Evolutionary conservation across 2,888 invertebrate species (phyloP).

Genomic region (Ceramica pisi): DNA sequence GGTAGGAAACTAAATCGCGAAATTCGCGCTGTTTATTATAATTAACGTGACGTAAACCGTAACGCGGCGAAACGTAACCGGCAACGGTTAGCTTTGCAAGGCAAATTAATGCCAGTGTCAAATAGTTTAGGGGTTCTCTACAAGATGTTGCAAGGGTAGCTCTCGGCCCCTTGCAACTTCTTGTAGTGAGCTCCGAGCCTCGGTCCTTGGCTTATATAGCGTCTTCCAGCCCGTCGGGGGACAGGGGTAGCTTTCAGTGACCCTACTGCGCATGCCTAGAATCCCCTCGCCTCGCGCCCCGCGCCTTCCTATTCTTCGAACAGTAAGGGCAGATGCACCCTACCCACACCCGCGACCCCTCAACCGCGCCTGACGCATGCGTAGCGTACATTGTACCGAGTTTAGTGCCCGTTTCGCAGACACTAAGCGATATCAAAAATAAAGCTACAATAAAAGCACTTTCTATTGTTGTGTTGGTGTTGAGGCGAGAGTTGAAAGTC

Average conservation of each 20-base stretch:
- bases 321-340: neutral
- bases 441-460: neutral
- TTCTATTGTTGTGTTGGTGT: neutral
- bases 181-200: conserved; percentile 1
- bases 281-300: neutral
- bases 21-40: too few species aligned
- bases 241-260: neutral
- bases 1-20: too few species aligned
- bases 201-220: neutral
- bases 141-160: neutral
- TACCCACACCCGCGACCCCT: neutral
- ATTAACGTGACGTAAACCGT: neutral
- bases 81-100: neutral
- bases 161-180: neutral
- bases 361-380: neutral
- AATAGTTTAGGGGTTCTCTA: neutral
- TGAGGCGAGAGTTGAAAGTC: neutral
- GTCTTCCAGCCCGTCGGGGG: neutral
- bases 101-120: conserved; percentile 1
- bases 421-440: neutral
- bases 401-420: neutral
- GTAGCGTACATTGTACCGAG: neutral
- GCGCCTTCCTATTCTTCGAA: neutral
- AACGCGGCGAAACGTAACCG: neutral
- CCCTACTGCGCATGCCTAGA: neutral